phyloP scores from a whole-genome alignment of 2,113 vertebrate species.

The Rhegmatorhina hoffmannsi region DNA sequence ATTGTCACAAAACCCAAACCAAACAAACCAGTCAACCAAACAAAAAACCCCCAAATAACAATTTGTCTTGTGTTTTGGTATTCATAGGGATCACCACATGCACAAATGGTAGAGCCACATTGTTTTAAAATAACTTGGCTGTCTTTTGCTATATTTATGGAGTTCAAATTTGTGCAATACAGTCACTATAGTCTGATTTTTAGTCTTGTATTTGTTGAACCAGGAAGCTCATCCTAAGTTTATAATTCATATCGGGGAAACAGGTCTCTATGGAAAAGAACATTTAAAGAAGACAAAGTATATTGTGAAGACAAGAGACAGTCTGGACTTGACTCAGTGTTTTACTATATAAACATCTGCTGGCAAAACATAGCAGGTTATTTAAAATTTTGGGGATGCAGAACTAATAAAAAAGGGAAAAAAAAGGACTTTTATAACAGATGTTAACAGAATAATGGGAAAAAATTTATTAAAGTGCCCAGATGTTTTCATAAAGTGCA shows the following conservation, averaged over 20 bases:
- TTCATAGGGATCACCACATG: neutral
- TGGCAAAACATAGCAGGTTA: neutral
- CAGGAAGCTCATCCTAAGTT: neutral
- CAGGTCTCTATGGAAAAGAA: neutral
- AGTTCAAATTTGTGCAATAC: neutral
- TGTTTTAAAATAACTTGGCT: neutral
- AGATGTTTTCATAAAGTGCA: neutral
- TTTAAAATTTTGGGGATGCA: neutral
- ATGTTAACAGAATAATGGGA: neutral
- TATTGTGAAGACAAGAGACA: neutral
- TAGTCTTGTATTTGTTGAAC: neutral
- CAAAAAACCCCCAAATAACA: accelerated
- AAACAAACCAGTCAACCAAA: neutral
- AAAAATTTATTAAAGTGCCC: neutral
- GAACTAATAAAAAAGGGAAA: neutral
- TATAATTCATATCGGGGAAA: neutral
- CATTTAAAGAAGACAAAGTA: neutral
- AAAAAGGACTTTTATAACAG: neutral
- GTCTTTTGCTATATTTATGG: neutral
- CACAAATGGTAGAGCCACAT: neutral
- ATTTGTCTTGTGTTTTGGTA: neutral
- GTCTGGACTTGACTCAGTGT: neutral
- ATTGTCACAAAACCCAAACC: neutral
- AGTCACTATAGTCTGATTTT: neutral
- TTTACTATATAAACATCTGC: neutral